These are phyloP conservation scores for Clarias platycephalus DNA, from an alignment of 2,797 vertebrate species.

Conservation along the genomic window DNA sequence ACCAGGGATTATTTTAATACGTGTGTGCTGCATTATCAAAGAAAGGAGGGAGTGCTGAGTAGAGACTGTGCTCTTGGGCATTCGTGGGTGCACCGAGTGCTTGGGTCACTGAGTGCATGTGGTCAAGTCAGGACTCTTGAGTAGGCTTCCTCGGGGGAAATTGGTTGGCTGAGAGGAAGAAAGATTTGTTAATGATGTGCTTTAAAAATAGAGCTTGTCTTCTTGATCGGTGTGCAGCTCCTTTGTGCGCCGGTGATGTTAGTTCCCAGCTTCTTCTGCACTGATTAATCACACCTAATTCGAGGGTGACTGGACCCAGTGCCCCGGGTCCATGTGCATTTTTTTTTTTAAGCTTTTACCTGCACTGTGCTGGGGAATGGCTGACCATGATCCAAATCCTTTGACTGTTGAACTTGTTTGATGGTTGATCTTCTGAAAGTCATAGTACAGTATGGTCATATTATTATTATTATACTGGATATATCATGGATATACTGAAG, in stretches of 20 bases:
- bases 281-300: conserved; percentile 7
- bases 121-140: conserved; percentile 1
- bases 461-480: too few species aligned
- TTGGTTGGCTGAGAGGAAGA: not conserved
- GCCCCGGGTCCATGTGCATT: not conserved
- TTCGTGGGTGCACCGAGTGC: not conserved
- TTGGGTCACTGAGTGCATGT: not conserved
- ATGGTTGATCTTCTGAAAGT: not conserved
- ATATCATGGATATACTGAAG: too few species aligned
- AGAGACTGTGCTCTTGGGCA: not conserved
- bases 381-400: not conserved
- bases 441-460: not conserved
- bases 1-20: not conserved
- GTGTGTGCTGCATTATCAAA: not conserved
- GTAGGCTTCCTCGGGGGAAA: conserved; percentile 2
- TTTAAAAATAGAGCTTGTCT: not conserved
- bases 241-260: not conserved
- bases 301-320: not conserved
- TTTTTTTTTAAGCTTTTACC: not conserved
- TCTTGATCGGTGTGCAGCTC: not conserved
- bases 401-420: not conserved
- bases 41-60: conserved; percentile 1
- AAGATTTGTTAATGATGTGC: conserved; percentile 22
- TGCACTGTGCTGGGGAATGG: not conserved
- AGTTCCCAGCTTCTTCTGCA: not conserved